Base-by-base conservation (phyloP, 2,797 vertebrate genomes). In the Lutjanus argentimaculatus region DNA sequence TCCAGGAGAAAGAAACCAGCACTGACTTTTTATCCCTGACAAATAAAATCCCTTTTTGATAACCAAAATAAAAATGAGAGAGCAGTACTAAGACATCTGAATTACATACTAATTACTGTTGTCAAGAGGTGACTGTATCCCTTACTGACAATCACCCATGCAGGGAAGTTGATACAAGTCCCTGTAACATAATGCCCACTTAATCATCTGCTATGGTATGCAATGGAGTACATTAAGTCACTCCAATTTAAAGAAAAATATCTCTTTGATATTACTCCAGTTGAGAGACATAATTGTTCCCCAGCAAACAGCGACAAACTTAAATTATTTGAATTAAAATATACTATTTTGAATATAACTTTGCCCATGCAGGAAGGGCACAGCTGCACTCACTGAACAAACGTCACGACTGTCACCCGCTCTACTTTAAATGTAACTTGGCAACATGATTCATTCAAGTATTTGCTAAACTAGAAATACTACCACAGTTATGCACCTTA, bases 401-500 rank as follows among this genome's bases (percentile, higher is more conserved):
- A n/a, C 7, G 55, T 11, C 5, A n/a, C 14, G 30, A 22, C 51
- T 46, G 73, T 75, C 56, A 75, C 12, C 58, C 72, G 52, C 8
- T 14, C 36, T 1, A 7, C 3, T 56, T 66, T 30, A 67, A 70
- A 68, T 64, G 30, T 5, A 56, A 77, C 70, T 74, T 56, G 7
- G 21, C 49, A 51, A 48, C 36, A 76, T 57, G 42, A 36, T 1
- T 62, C 48, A 45, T 58, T 58, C 1, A n/a, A 51, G 58, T 52
- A 36, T 78, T 74, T 67, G 69, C 46, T 55, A 46, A 76, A 83
- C 48, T 53, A 71, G n/a, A 85, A 79, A 71, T 65, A 45, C 63
- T 77, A 64, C 46, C 22, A 36, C 6, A 55, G n/a, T 13, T 43
- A 59, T 0, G 1, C 52, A 71, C 19, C 61, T n/a, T 36, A 36